Evolutionary conservation across 2,888 invertebrate species (phyloP).

Genomic region (Polydesmus complanatus): DNA sequence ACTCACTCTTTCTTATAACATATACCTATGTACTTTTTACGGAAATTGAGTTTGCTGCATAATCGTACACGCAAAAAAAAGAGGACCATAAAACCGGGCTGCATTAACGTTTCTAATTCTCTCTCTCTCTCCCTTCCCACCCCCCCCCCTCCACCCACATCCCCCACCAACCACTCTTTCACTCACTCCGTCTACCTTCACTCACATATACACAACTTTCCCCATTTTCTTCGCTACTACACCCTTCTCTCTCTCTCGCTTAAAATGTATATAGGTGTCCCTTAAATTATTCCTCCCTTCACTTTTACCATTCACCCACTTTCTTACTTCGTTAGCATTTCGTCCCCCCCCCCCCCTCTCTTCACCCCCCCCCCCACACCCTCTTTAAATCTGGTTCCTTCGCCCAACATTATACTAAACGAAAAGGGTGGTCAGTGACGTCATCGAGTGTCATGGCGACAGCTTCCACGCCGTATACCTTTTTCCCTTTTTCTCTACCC

Average conservation of each 20-base stretch:
- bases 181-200: neutral
- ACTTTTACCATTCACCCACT: neutral
- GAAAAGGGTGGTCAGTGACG: neutral
- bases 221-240: neutral
- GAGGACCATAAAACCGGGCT: neutral
- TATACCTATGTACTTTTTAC: neutral
- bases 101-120: slow-evolving; percentile 3
- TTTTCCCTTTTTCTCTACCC: neutral
- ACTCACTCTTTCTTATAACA: too few relatives aligned
- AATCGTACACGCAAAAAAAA: neutral
- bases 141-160: neutral
- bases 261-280: neutral
- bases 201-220: neutral
- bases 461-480: neutral
- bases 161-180: neutral
- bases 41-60: neutral
- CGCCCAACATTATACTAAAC: neutral
- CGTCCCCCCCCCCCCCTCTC: too few relatives aligned
- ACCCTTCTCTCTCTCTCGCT: neutral
- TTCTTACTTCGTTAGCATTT: neutral
- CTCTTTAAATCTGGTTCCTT: too few relatives aligned
- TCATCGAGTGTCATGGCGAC: slow-evolving; percentile 12
- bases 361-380: too few relatives aligned
- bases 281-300: neutral
- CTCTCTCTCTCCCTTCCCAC: neutral